Evolutionary conservation across 2,888 invertebrate species (phyloP).

Genomic region (Seira musarum): DNA sequence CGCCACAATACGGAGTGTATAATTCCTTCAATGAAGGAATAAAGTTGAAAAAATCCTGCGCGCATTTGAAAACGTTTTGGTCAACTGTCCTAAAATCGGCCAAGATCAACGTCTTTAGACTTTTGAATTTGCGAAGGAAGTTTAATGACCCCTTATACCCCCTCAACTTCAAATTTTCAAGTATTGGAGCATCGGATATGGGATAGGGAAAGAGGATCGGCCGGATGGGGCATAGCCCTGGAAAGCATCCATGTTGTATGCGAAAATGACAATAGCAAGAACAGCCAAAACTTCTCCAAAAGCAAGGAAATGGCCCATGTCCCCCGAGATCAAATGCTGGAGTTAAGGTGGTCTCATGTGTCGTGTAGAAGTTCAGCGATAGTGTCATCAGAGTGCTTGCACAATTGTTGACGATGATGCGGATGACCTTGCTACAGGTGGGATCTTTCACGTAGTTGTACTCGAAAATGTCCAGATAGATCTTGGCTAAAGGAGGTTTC

Average conservation of each 20-base stretch:
- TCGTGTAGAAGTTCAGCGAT: slow-evolving; percentile 24
- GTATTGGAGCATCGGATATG: background rate
- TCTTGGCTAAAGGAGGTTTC: background rate
- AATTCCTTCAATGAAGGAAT: slow-evolving; percentile 32
- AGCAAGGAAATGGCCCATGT: too few species aligned
- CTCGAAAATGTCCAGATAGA: slow-evolving; percentile 43
- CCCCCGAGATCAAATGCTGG: background rate
- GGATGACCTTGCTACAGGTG: slow-evolving; percentile 7
- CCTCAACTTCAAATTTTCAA: slow-evolving; percentile 31
- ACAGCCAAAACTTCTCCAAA: background rate
- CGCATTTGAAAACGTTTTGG: slow-evolving; percentile 15
- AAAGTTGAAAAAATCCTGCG: slow-evolving; percentile 5
- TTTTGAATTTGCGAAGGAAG: slow-evolving; percentile 24
- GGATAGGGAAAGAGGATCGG: background rate
- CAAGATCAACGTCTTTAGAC: slow-evolving; percentile 23
- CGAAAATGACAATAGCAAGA: too few species aligned
- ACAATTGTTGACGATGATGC: slow-evolving; percentile 19
- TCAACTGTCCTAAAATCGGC: slow-evolving; percentile 1
- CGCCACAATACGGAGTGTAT: slow-evolving; percentile 16
- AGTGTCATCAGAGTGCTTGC: slow-evolving; percentile 9
- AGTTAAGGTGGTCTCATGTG: background rate
- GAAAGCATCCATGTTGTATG: background rate
- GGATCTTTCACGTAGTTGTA: slow-evolving; percentile 16
- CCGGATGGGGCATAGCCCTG: background rate
- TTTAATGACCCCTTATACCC: slow-evolving; percentile 31